Evolutionary conservation across 2,113 vertebrate species (phyloP), one percentile per base, ranked within the genome.

Genomic region (Tragelaphus imberbis): DNA sequence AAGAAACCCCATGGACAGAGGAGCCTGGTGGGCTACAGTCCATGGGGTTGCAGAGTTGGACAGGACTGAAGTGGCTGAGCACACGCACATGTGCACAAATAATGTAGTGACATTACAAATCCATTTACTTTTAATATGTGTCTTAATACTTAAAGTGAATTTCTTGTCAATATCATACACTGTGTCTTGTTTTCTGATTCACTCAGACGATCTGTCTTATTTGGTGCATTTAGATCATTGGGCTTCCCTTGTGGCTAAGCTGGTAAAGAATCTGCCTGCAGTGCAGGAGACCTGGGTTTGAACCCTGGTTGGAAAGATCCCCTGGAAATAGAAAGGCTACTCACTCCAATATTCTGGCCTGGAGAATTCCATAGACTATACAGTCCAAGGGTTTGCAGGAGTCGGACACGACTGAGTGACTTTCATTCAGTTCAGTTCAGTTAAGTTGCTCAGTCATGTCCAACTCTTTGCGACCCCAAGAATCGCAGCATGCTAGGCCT

Each of bases 81-180:
- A 36, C 65, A 21, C 0, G 4, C 17, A 17, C n/a, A 36, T 23
- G n/a, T 40, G 1, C 17, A 40, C 40, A 36, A 71, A 53, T 58
- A 89, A 82, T 49, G 15, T 44, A 81, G 49, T 58, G 77, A 17
- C 28, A 28, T 59, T 51, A 59, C 23, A 85, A 36, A 71, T 23
- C 36, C 58, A 63, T 63, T 30, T 63, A 36, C 10, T 40, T 91
- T 91, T 81, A 63, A 82, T 36, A 47, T 23, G 25, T 28, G 9
- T 40, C 23, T 51, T 14, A 53, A 17, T 90, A 53, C 27, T 36
- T 91, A 51, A 63, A 81, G 89, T 63, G 23, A 8, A 11, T 81
- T 61, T 90, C 44, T 63, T 51, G 2, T 65, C 36, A 2, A 40
- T 16, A 30, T 8, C 47, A 30, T 36, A 19, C 4, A 82, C 9